Evolutionary conservation across 2,113 vertebrate genomes (phyloP).

Genomic region (Psammodynastes pulverulentus): DNA sequence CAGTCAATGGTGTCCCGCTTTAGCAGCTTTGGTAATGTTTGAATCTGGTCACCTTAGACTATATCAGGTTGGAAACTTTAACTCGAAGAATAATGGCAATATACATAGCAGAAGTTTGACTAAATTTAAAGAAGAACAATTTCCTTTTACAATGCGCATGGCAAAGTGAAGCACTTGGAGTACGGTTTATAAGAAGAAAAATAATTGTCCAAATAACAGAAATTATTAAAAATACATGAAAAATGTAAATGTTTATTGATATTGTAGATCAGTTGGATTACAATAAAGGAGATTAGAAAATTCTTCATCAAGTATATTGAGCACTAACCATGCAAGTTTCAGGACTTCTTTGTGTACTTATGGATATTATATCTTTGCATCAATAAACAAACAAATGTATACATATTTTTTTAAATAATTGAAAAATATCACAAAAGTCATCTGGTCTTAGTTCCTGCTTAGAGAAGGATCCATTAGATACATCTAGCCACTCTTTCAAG

Average conservation of each 20-base stretch:
- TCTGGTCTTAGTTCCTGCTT: neutral
- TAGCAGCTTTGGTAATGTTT: too few species aligned
- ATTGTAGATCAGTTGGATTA: neutral
- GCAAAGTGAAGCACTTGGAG: neutral
- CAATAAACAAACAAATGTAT: neutral
- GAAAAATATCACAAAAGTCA: neutral
- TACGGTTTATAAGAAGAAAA: neutral
- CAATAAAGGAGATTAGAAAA: neutral
- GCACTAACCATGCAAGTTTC: neutral
- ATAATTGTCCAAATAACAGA: neutral
- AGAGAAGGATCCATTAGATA: neutral
- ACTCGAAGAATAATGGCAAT: neutral
- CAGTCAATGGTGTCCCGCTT: too few species aligned
- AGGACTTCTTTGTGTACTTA: neutral
- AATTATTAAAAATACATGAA: neutral
- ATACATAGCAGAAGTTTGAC: neutral
- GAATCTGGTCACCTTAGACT: too few species aligned
- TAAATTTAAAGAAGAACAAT: neutral
- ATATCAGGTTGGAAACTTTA: neutral
- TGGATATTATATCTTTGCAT: neutral
- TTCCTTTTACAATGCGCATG: neutral
- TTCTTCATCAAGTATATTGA: neutral
- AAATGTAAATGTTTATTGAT: neutral
- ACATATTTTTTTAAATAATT: neutral
- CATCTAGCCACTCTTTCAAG: neutral